Evolutionary conservation across 1,140 invertebrate genomes (phyloP), one percentile per base, ranked within the genome.

Genomic region (Macrostomum lignano): DNA sequence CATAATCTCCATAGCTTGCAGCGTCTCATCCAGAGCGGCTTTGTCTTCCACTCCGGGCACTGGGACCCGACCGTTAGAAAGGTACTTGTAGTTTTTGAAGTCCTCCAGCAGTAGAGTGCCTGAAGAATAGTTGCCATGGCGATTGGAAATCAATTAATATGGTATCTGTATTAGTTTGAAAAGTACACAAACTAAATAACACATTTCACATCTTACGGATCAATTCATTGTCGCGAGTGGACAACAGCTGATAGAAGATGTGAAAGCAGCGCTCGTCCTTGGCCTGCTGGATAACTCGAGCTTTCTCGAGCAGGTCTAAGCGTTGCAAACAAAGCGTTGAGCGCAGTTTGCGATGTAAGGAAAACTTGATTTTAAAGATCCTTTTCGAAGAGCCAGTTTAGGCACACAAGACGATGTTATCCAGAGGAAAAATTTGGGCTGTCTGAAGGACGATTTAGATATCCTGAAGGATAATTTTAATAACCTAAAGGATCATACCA

Each of bases 1-100:
- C 86, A 98, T 98, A 36, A 96, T 94, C 47, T 77, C 71, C 86
- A 98, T 96, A 9, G 84, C 77, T 49, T 86, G 81, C 9, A 84
- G 70, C 0, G 88, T 94, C 19, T 71, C 69, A 46, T 76, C 71
- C 60, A 84, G 96, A 59, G 94, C 84, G 3, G 68, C 68, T 2
- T 67, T 60, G 51, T 98, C 91, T 61, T 96, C 88, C 4, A 94
- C 75, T 10, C 84, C 84, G 1, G 79, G 73, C 3, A 96, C 74
- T 1, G 74, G 70, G 21, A 88, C 60, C 36, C 52, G 49, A 15
- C 65, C 66, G 42, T 75, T 73, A 2, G 76, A 74, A 21, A 96
- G 59, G 64, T 91, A 98, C 29, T 68, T 68, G 60, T 96, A 96
- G 34, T 71, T 73, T 51, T 79, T 81, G 20, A 78, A 66, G 48